Evolutionary conservation across 2,888 invertebrate genomes (phyloP).

Genomic region (Xylocampa areola): DNA sequence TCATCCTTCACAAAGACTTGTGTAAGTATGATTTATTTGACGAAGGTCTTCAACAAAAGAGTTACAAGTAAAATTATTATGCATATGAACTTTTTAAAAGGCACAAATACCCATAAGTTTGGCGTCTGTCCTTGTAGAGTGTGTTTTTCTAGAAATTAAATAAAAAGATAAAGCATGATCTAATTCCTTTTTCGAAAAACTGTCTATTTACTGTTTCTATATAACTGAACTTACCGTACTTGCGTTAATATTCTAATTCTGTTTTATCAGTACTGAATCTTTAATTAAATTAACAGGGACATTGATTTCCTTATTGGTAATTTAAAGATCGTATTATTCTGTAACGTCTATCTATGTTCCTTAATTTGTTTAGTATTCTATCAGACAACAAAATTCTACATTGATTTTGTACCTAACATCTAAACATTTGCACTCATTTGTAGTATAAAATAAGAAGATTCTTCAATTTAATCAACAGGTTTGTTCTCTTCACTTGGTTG

Average conservation of each 20-base stretch:
- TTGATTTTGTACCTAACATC: background rate
- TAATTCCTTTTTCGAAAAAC: too few species aligned
- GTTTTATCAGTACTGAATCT: too few species aligned
- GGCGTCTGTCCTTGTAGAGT: too few species aligned
- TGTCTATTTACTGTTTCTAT: too few species aligned
- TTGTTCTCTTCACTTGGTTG: too few species aligned
- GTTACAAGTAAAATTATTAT: slow-evolving; percentile 4
- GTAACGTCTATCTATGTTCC: background rate
- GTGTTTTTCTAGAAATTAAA: too few species aligned
- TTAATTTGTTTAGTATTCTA: background rate
- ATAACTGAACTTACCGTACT: too few species aligned
- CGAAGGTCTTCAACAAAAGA: slow-evolving; percentile 10
- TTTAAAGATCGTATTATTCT: background rate
- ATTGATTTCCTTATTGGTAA: too few species aligned
- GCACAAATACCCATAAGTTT: background rate
- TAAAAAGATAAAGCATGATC: too few species aligned
- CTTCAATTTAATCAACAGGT: slow-evolving; percentile 39
- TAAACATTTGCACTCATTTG: background rate
- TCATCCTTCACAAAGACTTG: slow-evolving; percentile 31
- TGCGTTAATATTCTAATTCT: too few species aligned
- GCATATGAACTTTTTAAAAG: background rate
- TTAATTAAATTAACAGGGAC: too few species aligned
- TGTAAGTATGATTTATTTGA: slow-evolving; percentile 36
- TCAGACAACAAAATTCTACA: background rate
- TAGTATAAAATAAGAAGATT: slow-evolving; percentile 10